These are phyloP conservation scores for Urocynchramus pylzowi DNA, from an alignment of 2,113 vertebrate genomes.

Conservation along the genomic window DNA sequence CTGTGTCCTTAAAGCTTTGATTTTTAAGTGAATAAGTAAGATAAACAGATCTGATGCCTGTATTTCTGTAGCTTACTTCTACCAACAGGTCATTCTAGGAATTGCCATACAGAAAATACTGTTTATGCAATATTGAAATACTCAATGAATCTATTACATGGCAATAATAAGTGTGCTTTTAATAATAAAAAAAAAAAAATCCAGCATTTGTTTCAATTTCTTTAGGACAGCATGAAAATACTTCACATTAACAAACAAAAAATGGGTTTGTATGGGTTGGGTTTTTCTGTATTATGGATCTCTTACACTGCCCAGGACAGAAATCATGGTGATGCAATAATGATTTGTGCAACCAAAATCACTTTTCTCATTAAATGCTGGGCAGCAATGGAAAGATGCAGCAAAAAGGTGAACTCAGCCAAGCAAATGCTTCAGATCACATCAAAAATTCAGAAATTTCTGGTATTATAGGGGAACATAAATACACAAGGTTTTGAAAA, in stretches of 20 bases:
- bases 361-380: background rate
- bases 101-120: background rate
- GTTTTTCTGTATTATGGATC: background rate
- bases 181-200: background rate
- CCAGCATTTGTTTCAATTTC: background rate
- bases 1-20: background rate
- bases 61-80: background rate
- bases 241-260: background rate
- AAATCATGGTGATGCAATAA: background rate
- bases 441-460: background rate
- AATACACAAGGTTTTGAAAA: background rate
- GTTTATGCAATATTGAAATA: background rate
- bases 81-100: background rate
- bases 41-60: background rate
- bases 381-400: background rate
- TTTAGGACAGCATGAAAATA: background rate
- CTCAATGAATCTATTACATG: background rate
- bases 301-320: background rate
- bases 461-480: background rate
- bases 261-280: background rate
- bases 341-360: background rate
- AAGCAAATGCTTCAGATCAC: background rate
- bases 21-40: background rate
- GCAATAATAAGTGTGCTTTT: background rate
- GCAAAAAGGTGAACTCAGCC: background rate